A percentile compares a stretch with the other conserved stretches of the same genome.
Conservation (phyloP, 1,140 invertebrate species). For the Anthonomus grandis region DNA sequence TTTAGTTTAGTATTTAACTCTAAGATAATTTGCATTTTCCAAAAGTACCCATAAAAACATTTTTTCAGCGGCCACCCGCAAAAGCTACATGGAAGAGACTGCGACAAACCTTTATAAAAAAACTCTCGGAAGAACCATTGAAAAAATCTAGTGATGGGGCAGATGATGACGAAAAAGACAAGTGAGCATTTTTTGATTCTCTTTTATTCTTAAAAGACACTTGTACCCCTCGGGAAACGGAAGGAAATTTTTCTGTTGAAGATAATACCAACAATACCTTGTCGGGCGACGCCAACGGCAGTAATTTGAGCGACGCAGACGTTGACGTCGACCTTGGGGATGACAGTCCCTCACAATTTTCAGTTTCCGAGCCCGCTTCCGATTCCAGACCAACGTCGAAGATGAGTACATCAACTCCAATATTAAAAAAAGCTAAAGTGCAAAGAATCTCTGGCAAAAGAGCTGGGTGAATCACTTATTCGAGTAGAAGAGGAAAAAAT, state of each 20-base stretch:
- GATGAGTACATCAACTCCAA: neutral
- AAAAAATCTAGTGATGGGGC: neutral
- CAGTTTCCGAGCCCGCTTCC: neutral
- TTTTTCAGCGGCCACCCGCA: neutral
- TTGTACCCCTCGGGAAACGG: neutral
- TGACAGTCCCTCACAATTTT: neutral
- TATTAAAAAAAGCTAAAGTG: neutral
- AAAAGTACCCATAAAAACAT: neutral
- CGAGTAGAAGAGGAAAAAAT: neutral
- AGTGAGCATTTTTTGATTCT: neutral
- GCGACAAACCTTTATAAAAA: slow-evolving; percentile 49
- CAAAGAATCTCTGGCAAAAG: neutral
- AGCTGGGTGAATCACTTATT: neutral
- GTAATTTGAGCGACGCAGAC: neutral
- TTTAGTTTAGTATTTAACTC: neutral
- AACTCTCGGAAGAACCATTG: neutral
- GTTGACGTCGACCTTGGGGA: neutral
- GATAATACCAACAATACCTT: neutral
- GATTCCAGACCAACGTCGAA: no score
- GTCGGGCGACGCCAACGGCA: neutral
- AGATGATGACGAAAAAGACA: neutral
- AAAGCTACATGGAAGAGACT: slow-evolving; percentile 48
- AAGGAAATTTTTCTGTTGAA: neutral
- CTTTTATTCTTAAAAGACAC: neutral
- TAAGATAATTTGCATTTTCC: neutral